Evolutionary conservation across 2,797 vertebrate genomes (phyloP), one percentile per base, ranked within the genome.

Genomic region (Gobio occitaniae): DNA sequence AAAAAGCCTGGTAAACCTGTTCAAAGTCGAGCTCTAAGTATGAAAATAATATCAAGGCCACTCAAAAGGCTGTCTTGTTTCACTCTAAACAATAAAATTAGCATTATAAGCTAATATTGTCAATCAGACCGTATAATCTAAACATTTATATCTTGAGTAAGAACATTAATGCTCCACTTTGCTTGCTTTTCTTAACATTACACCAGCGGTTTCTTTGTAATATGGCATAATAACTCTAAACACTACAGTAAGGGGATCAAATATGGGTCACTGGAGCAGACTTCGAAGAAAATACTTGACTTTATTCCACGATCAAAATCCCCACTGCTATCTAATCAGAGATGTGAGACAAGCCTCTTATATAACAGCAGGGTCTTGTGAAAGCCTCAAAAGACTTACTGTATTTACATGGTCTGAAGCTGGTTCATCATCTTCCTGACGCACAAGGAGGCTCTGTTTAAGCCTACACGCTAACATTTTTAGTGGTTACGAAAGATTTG

Each of bases 191-290:
- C n/a, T 41, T 52, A 76, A 38, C 1, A 5, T 50, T 9, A 54
- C 21, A 15, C 21, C 50, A 70, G 50, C 44, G 19, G 68, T 66
- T 80, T 41, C 36, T 32, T 38, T 3, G n/a, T 59, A 70, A 16
- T 63, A 70, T 41, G 11, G 25, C 7, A 48, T 65, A 87, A 80
- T 74, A 69, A 66, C 63, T 79, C 47, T 75, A 66, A 76, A 44
- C 11, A 44, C 29, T 69, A 54, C 29, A 77, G 69, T 21, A 75
- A 11, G 9, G 29, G 8, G 75, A 80, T 80, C 71, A 80, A 80
- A 87, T 76, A 78, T 80, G 41, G 82, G 86, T 77, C 84, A 86
- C 77, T 79, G 56, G 80, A 85, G 44, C 82, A 84, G 44, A 50
- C 80, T 76, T 59, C 8, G 21, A 81, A 83, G 56, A 66, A 76